A percentile compares a stretch with the other conserved stretches of the same genome.
Evolutionary conservation across 2,888 invertebrate genomes (phyloP).

Genomic region (Eulithis testata): DNA sequence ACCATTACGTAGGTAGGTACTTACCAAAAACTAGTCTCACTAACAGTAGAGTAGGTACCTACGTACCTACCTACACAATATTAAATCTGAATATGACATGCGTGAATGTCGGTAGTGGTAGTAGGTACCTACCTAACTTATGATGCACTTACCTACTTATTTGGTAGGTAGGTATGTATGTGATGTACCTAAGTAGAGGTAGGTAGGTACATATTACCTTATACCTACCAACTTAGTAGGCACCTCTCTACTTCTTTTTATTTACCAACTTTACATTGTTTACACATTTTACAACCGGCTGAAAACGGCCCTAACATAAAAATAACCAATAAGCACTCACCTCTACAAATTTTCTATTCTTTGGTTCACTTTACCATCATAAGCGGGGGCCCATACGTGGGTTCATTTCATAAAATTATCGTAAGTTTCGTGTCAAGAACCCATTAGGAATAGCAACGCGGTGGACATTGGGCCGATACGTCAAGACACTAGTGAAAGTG

Average conservation of each 20-base stretch:
- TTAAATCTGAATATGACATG: too few relatives aligned
- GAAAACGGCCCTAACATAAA: constrained; percentile 48
- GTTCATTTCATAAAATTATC: constrained; percentile 69
- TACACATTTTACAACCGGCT: constrained; percentile 31
- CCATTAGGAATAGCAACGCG: constrained; percentile 69
- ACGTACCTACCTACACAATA: too few relatives aligned
- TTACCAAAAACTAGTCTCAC: too few relatives aligned
- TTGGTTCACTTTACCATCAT: constrained; percentile 72
- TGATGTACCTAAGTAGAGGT: too few relatives aligned
- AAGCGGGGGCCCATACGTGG: constrained; percentile 69
- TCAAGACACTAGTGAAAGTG: constrained; percentile 80
- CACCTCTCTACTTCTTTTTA: background rate
- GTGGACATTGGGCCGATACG: constrained; percentile 69
- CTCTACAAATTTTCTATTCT: constrained; percentile 57
- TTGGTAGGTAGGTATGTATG: too few relatives aligned
- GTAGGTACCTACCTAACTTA: too few relatives aligned
- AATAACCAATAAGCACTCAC: constrained; percentile 63
- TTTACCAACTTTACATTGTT: constrained; percentile 8
- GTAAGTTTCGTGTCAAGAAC: constrained; percentile 78
- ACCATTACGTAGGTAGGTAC: too few relatives aligned
- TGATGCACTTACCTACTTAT: too few relatives aligned
- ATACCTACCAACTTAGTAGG: constrained; percentile 7
- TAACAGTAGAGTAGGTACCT: too few relatives aligned
- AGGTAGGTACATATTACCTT: background rate
- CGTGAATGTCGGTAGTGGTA: too few relatives aligned